A percentile compares a stretch with the other conserved stretches of the same genome.
These are phyloP conservation scores for Gobionotothen gibberifrons DNA, from an alignment of 2,797 vertebrate genomes.

Conservation along the genomic window DNA sequence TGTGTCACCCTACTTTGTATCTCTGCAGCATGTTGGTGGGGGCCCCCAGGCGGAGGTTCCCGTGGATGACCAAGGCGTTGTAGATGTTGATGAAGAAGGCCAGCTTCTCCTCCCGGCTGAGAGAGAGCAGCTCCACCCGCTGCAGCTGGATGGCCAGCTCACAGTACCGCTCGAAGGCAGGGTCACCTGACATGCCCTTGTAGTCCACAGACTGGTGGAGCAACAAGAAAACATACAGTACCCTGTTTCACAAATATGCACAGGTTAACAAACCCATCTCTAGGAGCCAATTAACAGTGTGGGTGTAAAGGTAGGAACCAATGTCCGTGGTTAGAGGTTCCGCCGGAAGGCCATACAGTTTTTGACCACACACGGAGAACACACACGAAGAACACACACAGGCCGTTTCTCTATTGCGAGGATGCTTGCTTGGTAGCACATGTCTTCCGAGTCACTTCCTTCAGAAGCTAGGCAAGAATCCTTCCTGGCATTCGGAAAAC, in stretches of 20 bases:
- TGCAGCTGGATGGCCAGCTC: conserved; percentile 85
- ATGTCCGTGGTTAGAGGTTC: too few species aligned
- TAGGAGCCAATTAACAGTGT: too few species aligned
- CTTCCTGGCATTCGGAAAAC: too few species aligned
- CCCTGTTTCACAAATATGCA: not conserved
- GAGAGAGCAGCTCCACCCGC: conserved; percentile 80
- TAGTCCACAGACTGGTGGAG: conserved; percentile 83
- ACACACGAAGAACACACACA: too few species aligned
- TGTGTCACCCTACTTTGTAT: conserved; percentile 80
- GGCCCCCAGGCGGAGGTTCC: conserved; percentile 80
- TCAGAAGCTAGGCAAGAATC: too few species aligned
- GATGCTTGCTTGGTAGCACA: too few species aligned
- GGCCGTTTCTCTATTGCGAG: too few species aligned
- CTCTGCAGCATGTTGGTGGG: conserved; percentile 87
- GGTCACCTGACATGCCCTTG: conserved; percentile 79
- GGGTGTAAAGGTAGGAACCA: too few species aligned
- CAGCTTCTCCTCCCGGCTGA: conserved; percentile 85
- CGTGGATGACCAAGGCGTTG: conserved; percentile 87
- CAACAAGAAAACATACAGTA: conserved; percentile 4
- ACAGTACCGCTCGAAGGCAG: conserved; percentile 81
- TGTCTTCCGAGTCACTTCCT: too few species aligned
- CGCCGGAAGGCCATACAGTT: too few species aligned
- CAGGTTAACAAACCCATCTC: not conserved
- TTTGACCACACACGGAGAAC: too few species aligned
- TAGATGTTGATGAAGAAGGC: conserved; percentile 90